phyloP scores from a whole-genome alignment of 2,888 invertebrate genomes.

The Hyposoter didymator region DNA sequence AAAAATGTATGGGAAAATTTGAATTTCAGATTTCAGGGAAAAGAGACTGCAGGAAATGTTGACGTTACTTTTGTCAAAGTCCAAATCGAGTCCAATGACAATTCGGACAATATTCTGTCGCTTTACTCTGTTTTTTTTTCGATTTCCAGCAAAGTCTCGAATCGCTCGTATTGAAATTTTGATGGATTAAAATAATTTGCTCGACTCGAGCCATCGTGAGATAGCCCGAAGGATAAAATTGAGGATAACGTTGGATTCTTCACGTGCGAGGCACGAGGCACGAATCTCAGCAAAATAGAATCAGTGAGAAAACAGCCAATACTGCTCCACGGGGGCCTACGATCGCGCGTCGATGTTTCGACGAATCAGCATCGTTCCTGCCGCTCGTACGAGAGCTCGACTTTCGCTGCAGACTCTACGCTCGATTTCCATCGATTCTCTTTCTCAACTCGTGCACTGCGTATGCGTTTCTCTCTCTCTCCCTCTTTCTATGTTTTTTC shows the following conservation, averaged over 20 bases:
- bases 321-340: neutral
- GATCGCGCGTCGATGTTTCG: slow-evolving; percentile 21
- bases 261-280: neutral
- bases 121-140: neutral
- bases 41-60: neutral
- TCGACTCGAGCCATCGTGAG: neutral
- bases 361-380: slow-evolving; percentile 35
- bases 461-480: neutral
- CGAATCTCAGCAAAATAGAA: neutral
- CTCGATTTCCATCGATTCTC: slow-evolving; percentile 8
- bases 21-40: neutral
- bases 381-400: slow-evolving; percentile 29
- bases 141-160: neutral
- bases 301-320: slow-evolving; percentile 1
- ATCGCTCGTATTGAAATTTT: neutral
- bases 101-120: too few relatives aligned
- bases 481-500: neutral
- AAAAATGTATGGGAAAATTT: neutral
- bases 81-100: too few relatives aligned
- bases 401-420: neutral
- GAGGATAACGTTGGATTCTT: neutral
- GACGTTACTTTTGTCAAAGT: neutral
- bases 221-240: neutral
- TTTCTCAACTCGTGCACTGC: neutral
- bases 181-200: neutral